Base-by-base conservation (phyloP, 2,888 invertebrate species). In the Ophioninae sp. region DNA sequence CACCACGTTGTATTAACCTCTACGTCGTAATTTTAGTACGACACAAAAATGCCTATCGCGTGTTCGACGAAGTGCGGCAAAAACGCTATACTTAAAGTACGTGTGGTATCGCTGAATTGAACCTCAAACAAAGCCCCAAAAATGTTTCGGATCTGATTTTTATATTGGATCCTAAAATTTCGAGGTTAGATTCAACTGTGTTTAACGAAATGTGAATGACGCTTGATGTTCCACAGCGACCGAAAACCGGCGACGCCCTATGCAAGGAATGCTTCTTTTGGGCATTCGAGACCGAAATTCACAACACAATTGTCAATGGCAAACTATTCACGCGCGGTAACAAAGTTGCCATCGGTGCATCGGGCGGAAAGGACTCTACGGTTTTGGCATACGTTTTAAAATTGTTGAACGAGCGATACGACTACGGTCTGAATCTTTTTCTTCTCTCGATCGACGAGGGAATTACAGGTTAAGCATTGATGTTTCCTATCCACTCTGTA, bases 401-500 rank as follows among this genome's bases (percentile, higher is more conserved):
- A 93, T 94, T 96, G 2, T 94, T 99, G 13, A 99, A 99, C 92
- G 95, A 98, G 88, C 95, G 96, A 69, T 96, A 99, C 92, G 94
- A 97, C 85, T 99, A 99, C 93, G 98, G 97, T 0, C 93, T 99
- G 17, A 95, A 99, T 79, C 94, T 99, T 59, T 95, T 97, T 87
- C 94, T 99, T 41, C 94, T 99, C 59, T 99, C 99, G 0, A 98
- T 99, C 86, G 99, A 99, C 93, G 99, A 99, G 94, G 99, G 99
- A 79, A 99, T 99, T 86, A 98, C 98, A 85, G 97, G 96, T 90
- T 88, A 64, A 17, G 6, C 44, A 56, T 67, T 65, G 23, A 6
- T 51, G 67, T 17, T 56, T 77, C 59, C 23, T 23, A 20, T 59
- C 44, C 3, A 9, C 9, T 51, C 23, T 1, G 30, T 30, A 30